phyloP scores from a whole-genome alignment of 1,140 invertebrate species.

The Magallana angulata region DNA sequence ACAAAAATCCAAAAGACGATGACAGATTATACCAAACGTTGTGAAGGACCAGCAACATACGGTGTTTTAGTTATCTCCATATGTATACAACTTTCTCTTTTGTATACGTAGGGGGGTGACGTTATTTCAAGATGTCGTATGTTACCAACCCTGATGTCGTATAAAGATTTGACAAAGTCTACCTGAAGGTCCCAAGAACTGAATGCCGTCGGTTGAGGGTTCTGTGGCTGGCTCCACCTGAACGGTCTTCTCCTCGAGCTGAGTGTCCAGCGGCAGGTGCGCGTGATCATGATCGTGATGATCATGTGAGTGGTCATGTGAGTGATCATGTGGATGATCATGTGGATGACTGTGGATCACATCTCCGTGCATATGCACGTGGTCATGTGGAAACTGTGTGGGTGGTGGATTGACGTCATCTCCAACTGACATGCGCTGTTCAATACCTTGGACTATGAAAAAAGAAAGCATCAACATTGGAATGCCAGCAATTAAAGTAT shows the following conservation, averaged over 20 bases:
- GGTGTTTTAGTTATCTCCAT: too few species aligned
- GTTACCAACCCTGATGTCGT: too few species aligned
- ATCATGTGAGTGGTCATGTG: background rate
- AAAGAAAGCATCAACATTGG: background rate
- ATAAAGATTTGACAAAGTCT: background rate
- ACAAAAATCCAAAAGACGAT: too few species aligned
- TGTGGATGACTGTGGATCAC: conserved; percentile 1
- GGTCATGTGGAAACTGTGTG: background rate
- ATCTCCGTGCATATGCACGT: background rate
- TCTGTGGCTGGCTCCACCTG: conserved; percentile 13
- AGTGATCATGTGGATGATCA: background rate
- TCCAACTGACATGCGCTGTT: background rate
- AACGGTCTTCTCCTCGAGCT: background rate
- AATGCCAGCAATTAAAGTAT: too few species aligned
- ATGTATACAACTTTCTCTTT: too few species aligned
- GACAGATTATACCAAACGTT: too few species aligned
- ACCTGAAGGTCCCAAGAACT: conserved; percentile 7
- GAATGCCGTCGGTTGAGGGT: background rate
- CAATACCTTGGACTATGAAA: conserved; percentile 12
- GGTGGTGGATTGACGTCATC: background rate
- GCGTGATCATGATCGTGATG: background rate
- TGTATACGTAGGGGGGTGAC: too few species aligned
- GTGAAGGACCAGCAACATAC: too few species aligned
- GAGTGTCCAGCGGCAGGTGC: background rate
- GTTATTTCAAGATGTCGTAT: too few species aligned